Conservation (phyloP, 2,888 invertebrate species). For the Platynereis dumerilii region DNA sequence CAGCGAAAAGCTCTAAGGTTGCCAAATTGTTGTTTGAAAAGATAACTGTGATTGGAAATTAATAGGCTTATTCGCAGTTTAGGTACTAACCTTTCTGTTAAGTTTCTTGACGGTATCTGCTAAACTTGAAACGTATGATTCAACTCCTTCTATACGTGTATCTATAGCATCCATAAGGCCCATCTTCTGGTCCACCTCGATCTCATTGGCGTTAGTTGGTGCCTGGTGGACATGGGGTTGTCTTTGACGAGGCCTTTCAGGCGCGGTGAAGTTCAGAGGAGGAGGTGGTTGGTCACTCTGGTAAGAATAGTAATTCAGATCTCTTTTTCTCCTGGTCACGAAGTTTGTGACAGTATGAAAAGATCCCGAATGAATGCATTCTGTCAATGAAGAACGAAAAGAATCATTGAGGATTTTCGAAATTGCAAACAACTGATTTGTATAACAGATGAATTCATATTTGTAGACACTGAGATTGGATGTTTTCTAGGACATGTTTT, state of each 20-base stretch:
- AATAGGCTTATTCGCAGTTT: too few species aligned
- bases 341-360: too few species aligned
- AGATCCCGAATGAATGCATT: too few species aligned
- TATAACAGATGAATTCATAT: too few species aligned
- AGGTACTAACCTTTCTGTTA: conserved; percentile 63
- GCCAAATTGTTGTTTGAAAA: too few species aligned
- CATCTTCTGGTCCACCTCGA: neutral
- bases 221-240: neutral
- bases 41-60: too few species aligned
- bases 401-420: conserved; percentile 45
- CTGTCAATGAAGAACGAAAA: too few species aligned
- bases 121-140: conserved; percentile 67
- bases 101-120: conserved; percentile 68
- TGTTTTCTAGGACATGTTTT: too few species aligned
- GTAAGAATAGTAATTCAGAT: conserved; percentile 6
- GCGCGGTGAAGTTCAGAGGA: neutral
- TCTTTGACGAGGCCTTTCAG: neutral
- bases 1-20: too few species aligned
- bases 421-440: too few species aligned
- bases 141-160: conserved; percentile 54
- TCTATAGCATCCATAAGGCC: conserved; percentile 44
- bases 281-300: neutral
- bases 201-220: neutral
- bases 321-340: neutral
- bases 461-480: too few species aligned